A percentile compares a stretch with the other conserved stretches of the same genome.
Evolutionary conservation across 92 coral and sea anemone species (phyloP).

Genomic region (Parazoanthus darwini): DNA sequence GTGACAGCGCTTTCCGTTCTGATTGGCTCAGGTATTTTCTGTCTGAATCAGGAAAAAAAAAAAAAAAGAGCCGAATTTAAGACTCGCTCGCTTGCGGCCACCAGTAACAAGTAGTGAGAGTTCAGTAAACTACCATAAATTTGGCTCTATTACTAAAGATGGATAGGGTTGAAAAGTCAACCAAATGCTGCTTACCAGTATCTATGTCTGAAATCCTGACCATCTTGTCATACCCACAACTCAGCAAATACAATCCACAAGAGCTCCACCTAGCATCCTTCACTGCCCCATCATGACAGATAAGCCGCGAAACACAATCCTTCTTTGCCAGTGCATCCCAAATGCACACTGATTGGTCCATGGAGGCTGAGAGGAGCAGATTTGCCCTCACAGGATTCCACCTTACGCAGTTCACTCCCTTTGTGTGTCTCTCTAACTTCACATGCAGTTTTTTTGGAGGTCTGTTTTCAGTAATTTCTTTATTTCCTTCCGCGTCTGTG

Average conservation of each 20-base stretch:
- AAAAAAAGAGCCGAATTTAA: too few relatives aligned
- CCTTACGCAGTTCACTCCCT: constrained; percentile 69
- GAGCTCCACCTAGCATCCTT: constrained; percentile 86
- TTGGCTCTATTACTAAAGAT: too few relatives aligned
- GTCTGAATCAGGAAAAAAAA: too few relatives aligned
- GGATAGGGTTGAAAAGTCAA: not conserved
- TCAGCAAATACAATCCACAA: constrained; percentile 77
- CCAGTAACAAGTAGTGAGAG: too few relatives aligned
- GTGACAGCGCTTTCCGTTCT: too few relatives aligned
- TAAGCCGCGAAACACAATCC: constrained; percentile 54
- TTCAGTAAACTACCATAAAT: too few relatives aligned
- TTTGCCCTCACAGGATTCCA: constrained; percentile 75
- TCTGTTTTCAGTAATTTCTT: constrained; percentile 14
- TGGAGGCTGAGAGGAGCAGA: constrained; percentile 83
- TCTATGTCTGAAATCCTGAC: constrained; percentile 75
- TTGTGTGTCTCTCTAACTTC: constrained; percentile 69
- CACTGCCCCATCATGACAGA: constrained; percentile 77
- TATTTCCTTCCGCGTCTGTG: not conserved
- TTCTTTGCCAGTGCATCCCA: constrained; percentile 77
- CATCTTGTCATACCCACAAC: constrained; percentile 93
- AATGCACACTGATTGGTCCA: constrained; percentile 77
- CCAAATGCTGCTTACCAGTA: constrained; percentile 55
- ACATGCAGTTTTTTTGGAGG: constrained; percentile 58
- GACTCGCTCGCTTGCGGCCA: too few relatives aligned
- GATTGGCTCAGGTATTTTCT: too few relatives aligned